A percentile compares a stretch with the other conserved stretches of the same genome.
phyloP scores from a whole-genome alignment of 2,113 vertebrate species.

The Dromaius novaehollandiae region DNA sequence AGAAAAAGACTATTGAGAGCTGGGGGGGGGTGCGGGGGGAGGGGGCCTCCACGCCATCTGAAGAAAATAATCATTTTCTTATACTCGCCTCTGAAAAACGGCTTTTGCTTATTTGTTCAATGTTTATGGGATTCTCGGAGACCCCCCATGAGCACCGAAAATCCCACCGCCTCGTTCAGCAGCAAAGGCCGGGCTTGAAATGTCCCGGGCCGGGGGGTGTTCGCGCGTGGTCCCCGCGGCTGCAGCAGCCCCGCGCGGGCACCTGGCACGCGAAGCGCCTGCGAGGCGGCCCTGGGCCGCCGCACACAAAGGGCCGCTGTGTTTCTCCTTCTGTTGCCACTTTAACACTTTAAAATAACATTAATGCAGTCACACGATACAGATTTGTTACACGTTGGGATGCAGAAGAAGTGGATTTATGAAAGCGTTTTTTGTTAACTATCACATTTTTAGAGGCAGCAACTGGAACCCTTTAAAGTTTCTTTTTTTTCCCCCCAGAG shows the following conservation, averaged over 20 bases:
- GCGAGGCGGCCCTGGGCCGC: too few relatives aligned
- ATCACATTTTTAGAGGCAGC: background rate
- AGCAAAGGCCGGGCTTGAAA: background rate
- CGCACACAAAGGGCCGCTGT: background rate
- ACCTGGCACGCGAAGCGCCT: too few relatives aligned
- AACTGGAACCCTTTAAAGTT: background rate
- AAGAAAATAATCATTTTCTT: conserved; percentile 26
- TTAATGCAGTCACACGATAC: background rate
- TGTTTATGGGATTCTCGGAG: background rate
- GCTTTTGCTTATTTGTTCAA: background rate
- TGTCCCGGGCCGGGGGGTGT: background rate
- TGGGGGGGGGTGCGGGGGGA: background rate
- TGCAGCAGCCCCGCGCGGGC: too few relatives aligned
- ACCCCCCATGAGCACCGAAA: background rate
- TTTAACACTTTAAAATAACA: conserved; percentile 14
- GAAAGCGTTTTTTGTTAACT: background rate
- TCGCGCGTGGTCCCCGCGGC: too few relatives aligned
- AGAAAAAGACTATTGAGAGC: background rate
- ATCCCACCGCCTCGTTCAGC: background rate
- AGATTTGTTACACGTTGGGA: background rate
- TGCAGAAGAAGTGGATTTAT: background rate
- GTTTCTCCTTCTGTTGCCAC: background rate
- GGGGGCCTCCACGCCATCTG: background rate
- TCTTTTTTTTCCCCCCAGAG: background rate
- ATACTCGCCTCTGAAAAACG: background rate